Percentiles rank a stretch among this genome's conserved stretches.
These are phyloP conservation scores for Natator depressus DNA, from an alignment of 2,113 vertebrate genomes.

Conservation along the genomic window DNA sequence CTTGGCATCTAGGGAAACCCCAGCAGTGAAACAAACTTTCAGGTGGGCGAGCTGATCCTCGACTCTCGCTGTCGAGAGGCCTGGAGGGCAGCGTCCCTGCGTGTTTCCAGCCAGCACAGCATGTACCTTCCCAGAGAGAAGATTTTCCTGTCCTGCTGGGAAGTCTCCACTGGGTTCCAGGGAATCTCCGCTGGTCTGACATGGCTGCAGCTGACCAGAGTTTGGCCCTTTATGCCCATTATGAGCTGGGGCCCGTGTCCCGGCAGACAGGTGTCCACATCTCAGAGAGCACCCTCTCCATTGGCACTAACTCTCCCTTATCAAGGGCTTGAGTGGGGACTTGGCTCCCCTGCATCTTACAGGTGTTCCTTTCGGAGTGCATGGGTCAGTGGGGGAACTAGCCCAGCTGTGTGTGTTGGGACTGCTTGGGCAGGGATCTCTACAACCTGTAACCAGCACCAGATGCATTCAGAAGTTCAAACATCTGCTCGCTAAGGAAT, in stretches of 20 bases:
- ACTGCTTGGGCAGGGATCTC: rapidly evolving
- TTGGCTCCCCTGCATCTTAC: neutral
- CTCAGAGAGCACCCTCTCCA: neutral
- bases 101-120: neutral
- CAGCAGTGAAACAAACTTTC: rapidly evolving
- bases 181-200: neutral
- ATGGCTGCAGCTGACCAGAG: neutral
- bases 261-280: neutral
- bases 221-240: neutral
- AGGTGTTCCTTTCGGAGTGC: neutral
- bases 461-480: neutral
- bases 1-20: neutral
- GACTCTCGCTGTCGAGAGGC: neutral
- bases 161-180: neutral
- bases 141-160: neutral
- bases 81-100: rapidly evolving
- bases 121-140: rapidly evolving
- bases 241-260: neutral
- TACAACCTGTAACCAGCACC: neutral
- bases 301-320: no score
- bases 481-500: rapidly evolving
- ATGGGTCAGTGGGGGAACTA: no score
- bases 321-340: neutral
- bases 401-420: neutral
- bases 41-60: neutral